Evolutionary conservation across 2,888 invertebrate genomes (phyloP), one percentile per base, ranked within the genome.

Genomic region (Phortica okadai): DNA sequence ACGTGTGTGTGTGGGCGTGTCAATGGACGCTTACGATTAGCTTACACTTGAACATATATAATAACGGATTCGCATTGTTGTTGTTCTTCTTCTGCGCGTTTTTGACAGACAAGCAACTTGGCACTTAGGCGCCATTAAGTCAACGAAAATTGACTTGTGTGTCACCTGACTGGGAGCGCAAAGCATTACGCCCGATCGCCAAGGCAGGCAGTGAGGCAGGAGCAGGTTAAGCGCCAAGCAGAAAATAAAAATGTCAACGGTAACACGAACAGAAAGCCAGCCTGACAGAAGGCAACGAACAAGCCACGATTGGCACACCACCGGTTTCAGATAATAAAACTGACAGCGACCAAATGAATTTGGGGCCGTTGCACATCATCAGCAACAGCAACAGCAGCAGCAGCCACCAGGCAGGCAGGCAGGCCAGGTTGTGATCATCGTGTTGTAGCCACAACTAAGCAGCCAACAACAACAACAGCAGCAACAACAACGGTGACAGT

Each of bases 261-360:
- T n/a, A 67, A 67, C 41, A 73, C 59, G 58, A 74, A 64, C 33
- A 45, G 45, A 16, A n/a, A n/a, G 42, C 16, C 42, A 42, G 14
- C 25, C 42, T 16, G 33, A 33, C 50, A 45, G 58, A 58, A 66
- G 42, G 42, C 16, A 25, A 73, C 64, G 73, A 50, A 67, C 77
- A 76, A 76, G 76, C 76, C 75, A 77, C 76, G 75, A 74, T 77
- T 77, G 56, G 25, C 76, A 74, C 74, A 58, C 73, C 75, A 77
- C 69, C 73, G 41, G 73, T 67, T 73, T 75, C 64, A 69, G 58
- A 66, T 69, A 56, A 75, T 75, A 75, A 74, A 74, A 67, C 33
- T 75, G 67, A 69, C 74, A 75, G 58, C 56, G 41, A n/a, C 45
- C 44, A 62, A 75, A 74, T 74, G 74, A 74, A 74, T 74, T 74